These are phyloP conservation scores for Lampris incognitus DNA, from an alignment of 2,113 vertebrate species.

Conservation along the genomic window DNA sequence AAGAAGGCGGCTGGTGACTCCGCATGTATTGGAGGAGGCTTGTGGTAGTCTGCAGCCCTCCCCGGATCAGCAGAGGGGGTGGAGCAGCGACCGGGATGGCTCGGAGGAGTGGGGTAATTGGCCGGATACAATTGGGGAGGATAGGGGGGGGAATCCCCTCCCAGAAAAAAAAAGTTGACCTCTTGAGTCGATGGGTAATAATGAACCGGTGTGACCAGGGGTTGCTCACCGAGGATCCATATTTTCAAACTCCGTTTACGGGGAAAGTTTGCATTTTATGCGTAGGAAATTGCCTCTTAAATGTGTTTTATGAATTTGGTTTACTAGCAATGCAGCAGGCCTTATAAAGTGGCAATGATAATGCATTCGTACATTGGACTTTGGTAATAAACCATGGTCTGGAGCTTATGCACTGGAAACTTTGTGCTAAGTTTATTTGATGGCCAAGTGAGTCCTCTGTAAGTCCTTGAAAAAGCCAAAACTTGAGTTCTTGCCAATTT, in stretches of 20 bases:
- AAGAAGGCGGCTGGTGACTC: too few species aligned
- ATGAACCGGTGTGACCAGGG: constrained; percentile 1
- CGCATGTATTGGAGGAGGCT: too few species aligned
- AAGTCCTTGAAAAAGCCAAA: neutral
- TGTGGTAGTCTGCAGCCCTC: too few species aligned
- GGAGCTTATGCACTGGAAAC: neutral
- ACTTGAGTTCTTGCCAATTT: neutral
- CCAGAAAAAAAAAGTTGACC: constrained; percentile 37
- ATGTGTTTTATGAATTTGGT: neutral
- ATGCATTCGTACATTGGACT: neutral
- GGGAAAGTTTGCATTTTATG: neutral
- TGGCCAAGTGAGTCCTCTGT: neutral
- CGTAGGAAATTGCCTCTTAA: neutral
- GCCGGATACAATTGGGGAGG: too few species aligned
- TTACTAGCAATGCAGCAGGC: neutral
- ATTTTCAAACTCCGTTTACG: too few species aligned
- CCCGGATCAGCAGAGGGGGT: too few species aligned
- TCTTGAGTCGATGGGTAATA: constrained; percentile 21
- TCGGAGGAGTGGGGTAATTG: too few species aligned
- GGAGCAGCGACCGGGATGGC: too few species aligned
- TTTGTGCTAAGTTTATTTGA: constrained; percentile 8
- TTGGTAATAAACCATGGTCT: neutral
- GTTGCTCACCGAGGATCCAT: neutral
- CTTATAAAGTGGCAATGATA: neutral
- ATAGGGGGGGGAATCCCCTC: too few species aligned